Percentiles rank a stretch among this genome's conserved stretches.
Evolutionary conservation across 2,888 invertebrate genomes (phyloP).

Genomic region (Tipula vernalis): DNA sequence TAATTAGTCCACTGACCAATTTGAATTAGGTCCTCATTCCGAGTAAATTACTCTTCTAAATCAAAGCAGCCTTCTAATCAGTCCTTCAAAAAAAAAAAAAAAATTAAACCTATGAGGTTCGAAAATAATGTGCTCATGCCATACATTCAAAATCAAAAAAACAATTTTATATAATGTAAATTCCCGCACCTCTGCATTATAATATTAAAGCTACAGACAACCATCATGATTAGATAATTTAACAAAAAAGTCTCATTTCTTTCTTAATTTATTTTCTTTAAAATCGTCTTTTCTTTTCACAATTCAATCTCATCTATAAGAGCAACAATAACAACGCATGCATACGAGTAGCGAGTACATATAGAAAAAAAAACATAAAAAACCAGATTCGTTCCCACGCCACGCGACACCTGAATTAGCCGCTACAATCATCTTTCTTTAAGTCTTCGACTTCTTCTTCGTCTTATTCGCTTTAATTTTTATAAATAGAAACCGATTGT

Average conservation of each 20-base stretch:
- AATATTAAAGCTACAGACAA: no score
- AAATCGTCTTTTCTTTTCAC: background rate
- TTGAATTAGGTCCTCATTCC: no score
- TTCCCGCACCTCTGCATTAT: no score
- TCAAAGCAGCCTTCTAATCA: no score
- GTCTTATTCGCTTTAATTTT: background rate
- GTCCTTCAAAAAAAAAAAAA: no score
- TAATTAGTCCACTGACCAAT: no score
- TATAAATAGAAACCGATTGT: background rate
- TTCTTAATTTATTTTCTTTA: background rate
- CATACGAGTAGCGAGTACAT: background rate
- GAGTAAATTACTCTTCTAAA: no score
- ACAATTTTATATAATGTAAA: no score
- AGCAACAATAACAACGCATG: background rate
- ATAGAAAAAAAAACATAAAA: background rate
- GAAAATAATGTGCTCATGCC: no score
- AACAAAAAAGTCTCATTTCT: background rate
- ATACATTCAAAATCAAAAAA: no score
- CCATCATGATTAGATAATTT: background rate
- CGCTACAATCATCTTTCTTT: background rate
- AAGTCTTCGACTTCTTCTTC: background rate
- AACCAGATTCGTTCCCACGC: slow-evolving; percentile 8
- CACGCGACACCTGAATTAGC: slow-evolving; percentile 8
- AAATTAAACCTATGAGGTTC: no score
- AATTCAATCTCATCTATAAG: background rate